A percentile compares a stretch with the other conserved stretches of the same genome.
Evolutionary conservation across 2,797 vertebrate species (phyloP).

Genomic region (Antennarius maculatus): DNA sequence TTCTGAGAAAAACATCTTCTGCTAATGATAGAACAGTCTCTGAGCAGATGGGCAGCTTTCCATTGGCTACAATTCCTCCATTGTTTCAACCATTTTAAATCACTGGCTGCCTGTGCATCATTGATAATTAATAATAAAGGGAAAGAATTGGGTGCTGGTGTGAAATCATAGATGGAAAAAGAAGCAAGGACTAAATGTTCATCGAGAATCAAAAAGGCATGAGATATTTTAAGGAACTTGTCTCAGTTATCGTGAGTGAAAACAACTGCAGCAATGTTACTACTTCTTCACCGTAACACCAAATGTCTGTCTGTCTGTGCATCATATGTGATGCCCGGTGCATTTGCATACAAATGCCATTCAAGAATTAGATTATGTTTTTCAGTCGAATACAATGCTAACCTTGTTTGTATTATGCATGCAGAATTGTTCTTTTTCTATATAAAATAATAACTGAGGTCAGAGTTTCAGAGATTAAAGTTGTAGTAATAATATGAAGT

Average conservation of each 20-base stretch:
- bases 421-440: constrained; percentile 3
- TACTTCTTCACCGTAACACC: neutral
- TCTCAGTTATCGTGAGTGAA: neutral
- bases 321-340: neutral
- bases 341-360: constrained; percentile 34
- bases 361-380: constrained; percentile 5
- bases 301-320: constrained; percentile 10
- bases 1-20: constrained; percentile 15
- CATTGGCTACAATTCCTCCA: constrained; percentile 18
- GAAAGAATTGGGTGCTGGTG: constrained; percentile 17
- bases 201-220: constrained; percentile 17
- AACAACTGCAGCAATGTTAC: constrained; percentile 17
- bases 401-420: constrained; percentile 2
- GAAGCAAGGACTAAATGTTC: constrained; percentile 25
- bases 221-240: constrained; percentile 10
- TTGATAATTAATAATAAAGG: constrained; percentile 49
- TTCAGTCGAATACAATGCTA: constrained; percentile 14
- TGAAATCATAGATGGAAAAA: constrained; percentile 26
- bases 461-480: constrained; percentile 5
- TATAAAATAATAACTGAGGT: constrained; percentile 21
- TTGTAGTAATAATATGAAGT: neutral
- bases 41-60: constrained; percentile 18
- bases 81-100: constrained; percentile 25
- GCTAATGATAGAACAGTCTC: constrained; percentile 19
- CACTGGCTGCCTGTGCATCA: constrained; percentile 17